Evolutionary conservation across 2,888 invertebrate species (phyloP), one percentile per base, ranked within the genome.

Genomic region (Troides oblongomaculatus): DNA sequence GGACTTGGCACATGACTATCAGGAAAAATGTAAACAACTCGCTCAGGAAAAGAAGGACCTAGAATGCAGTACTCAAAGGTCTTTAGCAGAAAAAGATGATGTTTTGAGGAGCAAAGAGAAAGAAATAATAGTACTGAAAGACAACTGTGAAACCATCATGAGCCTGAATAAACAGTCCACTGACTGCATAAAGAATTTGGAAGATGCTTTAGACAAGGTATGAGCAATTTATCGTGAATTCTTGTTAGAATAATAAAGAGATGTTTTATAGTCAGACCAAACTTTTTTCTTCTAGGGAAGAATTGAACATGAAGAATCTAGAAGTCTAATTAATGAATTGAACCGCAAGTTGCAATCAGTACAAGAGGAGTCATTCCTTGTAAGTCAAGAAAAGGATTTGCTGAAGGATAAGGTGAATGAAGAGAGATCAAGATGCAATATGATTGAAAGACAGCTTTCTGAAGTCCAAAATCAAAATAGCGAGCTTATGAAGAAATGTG

Each of bases 1-100:
- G 60, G 95, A 95, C 76, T 81, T 96, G 57, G 95, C 95, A 0
- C 94, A 95, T 50, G 94, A 94, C 73, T 95, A 94, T 78, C 95
- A 96, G 81, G 94, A 95, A 36, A 95, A 95, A 82, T 93, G 93
- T 71, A 94, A 94, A 69, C 87, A 88, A 58, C 75, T 95, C 0
- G 93, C 94, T 67, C 73, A 79, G 1, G 94, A 95, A 71, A 88
- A 93, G 68, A 84, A 85, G 14, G 85, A 87, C 50, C 70, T 87
- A 0, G 81, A 87, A 72, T 81, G 82, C 4, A 87, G 90, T 63
- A 79, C 93, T 64, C 91, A 93, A 62, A 89, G 84, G 23, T 72
- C 72, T 1, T 25, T 82, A 1, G 72, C 73, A 1, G 76, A 74
- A n/a, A 86, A 81, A 64, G 83, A 85, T 30, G 85, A 88, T 1